A percentile compares a stretch with the other conserved stretches of the same genome.
Evolutionary conservation across 2,797 vertebrate species (phyloP).

Genomic region (Sandelia bainsii): DNA sequence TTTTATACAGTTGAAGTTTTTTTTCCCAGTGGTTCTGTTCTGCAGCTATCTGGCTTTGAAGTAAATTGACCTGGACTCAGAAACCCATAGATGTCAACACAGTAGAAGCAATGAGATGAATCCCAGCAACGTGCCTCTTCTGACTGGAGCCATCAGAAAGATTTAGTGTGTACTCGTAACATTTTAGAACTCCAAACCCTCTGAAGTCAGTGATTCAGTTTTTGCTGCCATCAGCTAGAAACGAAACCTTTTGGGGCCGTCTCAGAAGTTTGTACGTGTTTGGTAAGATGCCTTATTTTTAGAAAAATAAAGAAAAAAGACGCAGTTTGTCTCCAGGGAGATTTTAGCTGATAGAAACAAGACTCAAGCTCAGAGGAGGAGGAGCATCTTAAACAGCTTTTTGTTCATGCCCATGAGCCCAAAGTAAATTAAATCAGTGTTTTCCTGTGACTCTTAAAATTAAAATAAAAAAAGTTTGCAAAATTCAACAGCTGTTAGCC

Average conservation of each 20-base stretch:
- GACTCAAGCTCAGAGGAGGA: background rate
- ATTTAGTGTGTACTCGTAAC: background rate
- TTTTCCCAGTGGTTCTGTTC: conserved; percentile 44
- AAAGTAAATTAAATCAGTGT: background rate
- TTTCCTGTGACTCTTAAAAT: background rate
- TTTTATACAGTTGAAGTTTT: conserved; percentile 41
- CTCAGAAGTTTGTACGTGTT: conserved; percentile 7
- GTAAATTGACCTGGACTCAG: conserved; percentile 26
- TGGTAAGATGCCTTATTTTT: background rate
- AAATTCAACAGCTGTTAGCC: background rate
- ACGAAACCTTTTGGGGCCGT: conserved; percentile 2
- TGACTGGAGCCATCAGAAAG: background rate
- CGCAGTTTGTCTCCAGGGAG: background rate
- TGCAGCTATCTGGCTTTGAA: conserved; percentile 53
- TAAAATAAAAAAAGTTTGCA: background rate
- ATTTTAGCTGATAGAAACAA: background rate
- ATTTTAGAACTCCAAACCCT: background rate
- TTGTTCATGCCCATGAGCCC: background rate
- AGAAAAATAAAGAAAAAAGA: background rate
- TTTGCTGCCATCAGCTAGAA: background rate
- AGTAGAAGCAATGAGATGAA: conserved; percentile 8
- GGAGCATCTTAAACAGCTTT: background rate
- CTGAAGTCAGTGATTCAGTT: background rate
- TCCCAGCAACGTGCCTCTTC: background rate
- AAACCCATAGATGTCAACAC: conserved; percentile 1